Percentiles rank a stretch among this genome's conserved stretches.
Evolutionary conservation across 2,888 invertebrate genomes (phyloP).

Genomic region (Hydroisotoma schaefferi): DNA sequence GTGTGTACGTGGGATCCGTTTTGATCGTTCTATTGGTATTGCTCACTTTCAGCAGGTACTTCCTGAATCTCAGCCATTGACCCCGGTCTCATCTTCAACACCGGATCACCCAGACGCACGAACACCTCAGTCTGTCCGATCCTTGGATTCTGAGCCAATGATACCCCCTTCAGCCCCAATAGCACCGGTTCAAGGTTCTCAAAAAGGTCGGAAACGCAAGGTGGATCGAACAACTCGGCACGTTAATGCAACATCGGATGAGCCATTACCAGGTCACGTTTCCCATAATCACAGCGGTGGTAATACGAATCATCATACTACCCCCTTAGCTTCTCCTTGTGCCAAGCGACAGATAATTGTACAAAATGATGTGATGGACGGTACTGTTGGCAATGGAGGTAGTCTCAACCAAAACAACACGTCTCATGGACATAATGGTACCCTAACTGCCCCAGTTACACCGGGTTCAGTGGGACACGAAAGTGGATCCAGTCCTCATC

Average conservation of each 20-base stretch:
- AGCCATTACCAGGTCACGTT: constrained; percentile 22
- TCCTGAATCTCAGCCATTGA: constrained; percentile 47
- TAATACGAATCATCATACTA: constrained; percentile 20
- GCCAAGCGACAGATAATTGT: constrained; percentile 48
- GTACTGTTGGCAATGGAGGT: constrained; percentile 26
- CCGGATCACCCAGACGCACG: constrained; percentile 44
- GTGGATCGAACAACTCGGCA: constrained; percentile 25
- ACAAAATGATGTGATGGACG: constrained; percentile 47
- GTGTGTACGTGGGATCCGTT: constrained; percentile 15
- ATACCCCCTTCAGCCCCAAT: constrained; percentile 58
- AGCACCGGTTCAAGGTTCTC: constrained; percentile 50
- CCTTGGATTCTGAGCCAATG: constrained; percentile 46
- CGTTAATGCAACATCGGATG: constrained; percentile 1
- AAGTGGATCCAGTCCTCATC: constrained; percentile 47
- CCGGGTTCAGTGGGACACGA: constrained; percentile 44
- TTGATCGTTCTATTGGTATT: constrained; percentile 10
- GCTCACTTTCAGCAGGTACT: too few species aligned
- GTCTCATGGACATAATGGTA: constrained; percentile 30
- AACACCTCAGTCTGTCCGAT: constrained; percentile 47
- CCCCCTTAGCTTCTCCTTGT: constrained; percentile 41
- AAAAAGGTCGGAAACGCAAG: constrained; percentile 51
- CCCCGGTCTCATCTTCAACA: constrained; percentile 47
- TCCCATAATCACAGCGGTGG: constrained; percentile 28
- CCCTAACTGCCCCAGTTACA: constrained; percentile 25
- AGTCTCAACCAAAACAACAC: constrained; percentile 15